Evolutionary conservation across 2,888 invertebrate genomes (phyloP).

Genomic region (Linyphia triangularis): DNA sequence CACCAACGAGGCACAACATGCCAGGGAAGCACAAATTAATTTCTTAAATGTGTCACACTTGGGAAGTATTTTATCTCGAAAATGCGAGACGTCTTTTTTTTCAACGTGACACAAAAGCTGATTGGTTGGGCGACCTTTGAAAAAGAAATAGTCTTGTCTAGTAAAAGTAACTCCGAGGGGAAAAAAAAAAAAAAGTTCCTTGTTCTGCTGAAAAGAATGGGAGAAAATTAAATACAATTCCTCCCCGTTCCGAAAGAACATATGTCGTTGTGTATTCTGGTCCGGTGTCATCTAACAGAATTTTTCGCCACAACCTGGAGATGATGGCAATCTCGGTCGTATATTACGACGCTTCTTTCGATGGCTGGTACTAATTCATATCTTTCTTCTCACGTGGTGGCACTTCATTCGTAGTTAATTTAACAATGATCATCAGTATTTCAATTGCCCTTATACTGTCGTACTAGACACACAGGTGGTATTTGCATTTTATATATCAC

Average conservation of each 20-base stretch:
- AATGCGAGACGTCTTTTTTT: constrained; percentile 28
- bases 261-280: constrained; percentile 17
- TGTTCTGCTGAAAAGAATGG: constrained; percentile 7
- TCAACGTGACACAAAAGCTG: neutral
- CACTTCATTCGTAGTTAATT: no score
- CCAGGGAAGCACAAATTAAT: neutral
- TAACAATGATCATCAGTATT: no score
- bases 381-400: no score
- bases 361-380: no score
- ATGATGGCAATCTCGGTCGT: constrained; percentile 11
- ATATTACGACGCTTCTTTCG: constrained; percentile 26
- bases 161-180: constrained; percentile 28
- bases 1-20: neutral
- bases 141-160: neutral
- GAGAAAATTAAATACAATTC: constrained; percentile 17
- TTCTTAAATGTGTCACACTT: neutral
- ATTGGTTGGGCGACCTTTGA: neutral
- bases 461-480: no score
- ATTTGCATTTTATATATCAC: no score
- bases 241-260: no score
- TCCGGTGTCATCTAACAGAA: constrained; percentile 18
- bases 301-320: constrained; percentile 16
- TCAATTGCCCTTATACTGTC: no score
- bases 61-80: constrained; percentile 42
- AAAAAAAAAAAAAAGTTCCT: neutral